Base-by-base conservation (phyloP, 2,888 invertebrate species). In the Agrochola lychnidis region DNA sequence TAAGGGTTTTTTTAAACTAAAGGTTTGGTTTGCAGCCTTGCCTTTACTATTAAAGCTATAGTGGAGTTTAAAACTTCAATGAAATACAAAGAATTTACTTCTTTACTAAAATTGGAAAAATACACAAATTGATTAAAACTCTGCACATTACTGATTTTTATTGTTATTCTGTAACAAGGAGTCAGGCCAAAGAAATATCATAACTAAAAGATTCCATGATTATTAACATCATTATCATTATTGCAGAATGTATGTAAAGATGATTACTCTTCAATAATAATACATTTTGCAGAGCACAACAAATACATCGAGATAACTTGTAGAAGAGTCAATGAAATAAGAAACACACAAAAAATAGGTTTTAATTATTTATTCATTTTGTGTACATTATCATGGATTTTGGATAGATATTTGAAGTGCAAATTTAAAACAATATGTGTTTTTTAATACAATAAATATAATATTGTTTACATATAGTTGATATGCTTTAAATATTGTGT, bases 321-420 rank as follows among this genome's bases (percentile, higher is more conserved):
- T 66, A 80, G 83, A 70, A 36, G 71, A 80, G 79, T 83, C 83
- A 83, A 80, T 78, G 79, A 83, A 83, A 56, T 36, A 42, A 48
- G 40, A 77, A 12, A 59, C 5, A 63, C 10, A 51, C 10, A 57
- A 36, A 72, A 40, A 36, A 56, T 10, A 25, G 25, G 36, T 56
- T 30, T 16, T 19, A 1, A 16, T 45, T 30, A 40, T 62, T 59
- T 12, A 25, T 12, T 57, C 1, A 45, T 25, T 67, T 45, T 77
- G n/a, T 61, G 7, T 19, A 48, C 30, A 19, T 22, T 57, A 30
- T 19, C 12, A 51, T 61, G 7, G 14, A n/a, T 2, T 42, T 19
- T 59, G 10, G 16, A 25, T 22, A 9, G 6, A 22, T 36, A 12
- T 56, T 9, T 19, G 3, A 36, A 42, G 4, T 42, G 40, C 2